phyloP scores from a whole-genome alignment of 2,113 vertebrate genomes.

The Saguinus imperator region DNA sequence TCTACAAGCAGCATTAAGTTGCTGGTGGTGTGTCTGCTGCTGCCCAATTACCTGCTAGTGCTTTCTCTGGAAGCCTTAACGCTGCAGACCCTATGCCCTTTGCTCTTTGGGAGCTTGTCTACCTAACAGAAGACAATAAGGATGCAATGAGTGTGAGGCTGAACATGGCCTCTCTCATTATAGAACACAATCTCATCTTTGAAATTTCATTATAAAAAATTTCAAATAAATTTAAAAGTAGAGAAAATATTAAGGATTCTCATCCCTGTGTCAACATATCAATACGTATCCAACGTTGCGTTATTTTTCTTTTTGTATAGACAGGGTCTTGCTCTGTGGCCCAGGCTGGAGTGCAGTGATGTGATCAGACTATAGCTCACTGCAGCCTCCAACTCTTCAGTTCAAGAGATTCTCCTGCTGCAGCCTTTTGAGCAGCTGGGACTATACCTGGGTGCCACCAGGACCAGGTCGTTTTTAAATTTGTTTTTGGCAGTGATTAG shows the following conservation, averaged over 20 bases:
- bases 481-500: too few relatives aligned
- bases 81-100: accelerated
- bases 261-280: not conserved
- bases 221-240: not conserved
- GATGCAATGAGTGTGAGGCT: not conserved
- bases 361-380: too few relatives aligned
- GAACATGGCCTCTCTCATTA: not conserved
- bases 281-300: not conserved
- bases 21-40: not conserved
- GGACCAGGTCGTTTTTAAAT: too few relatives aligned
- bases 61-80: not conserved
- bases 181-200: not conserved
- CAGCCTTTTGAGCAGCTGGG: too few relatives aligned
- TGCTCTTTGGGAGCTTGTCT: not conserved
- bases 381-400: too few relatives aligned
- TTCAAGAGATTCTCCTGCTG: too few relatives aligned
- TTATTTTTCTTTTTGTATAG: not conserved
- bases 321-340: too few relatives aligned
- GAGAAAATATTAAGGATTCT: not conserved
- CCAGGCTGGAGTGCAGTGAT: too few relatives aligned
- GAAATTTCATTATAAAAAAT: not conserved
- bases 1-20: not conserved
- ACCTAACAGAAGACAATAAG: not conserved
- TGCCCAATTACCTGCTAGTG: not conserved
- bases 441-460: too few relatives aligned